Evolutionary conservation across 2,797 vertebrate genomes (phyloP), one percentile per base, ranked within the genome.

Genomic region (Pseudomugil gertrudae): DNA sequence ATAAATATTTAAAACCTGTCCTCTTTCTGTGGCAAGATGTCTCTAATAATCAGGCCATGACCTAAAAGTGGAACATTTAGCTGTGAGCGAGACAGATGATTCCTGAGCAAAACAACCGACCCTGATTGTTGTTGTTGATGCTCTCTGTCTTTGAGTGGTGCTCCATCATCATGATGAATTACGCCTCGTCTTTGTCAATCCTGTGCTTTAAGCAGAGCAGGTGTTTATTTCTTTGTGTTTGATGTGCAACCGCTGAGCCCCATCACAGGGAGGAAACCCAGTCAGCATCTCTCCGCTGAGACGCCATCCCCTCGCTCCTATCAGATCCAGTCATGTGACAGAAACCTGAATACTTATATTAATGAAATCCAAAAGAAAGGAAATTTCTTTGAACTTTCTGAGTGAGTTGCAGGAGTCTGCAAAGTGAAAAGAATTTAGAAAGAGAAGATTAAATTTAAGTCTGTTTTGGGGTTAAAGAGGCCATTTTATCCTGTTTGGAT

Each of bases 81-180:
- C 55, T 55, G n/a, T 32, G 30, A 62, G 38, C 50, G 52, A 74
- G 51, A 70, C 63, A 48, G 52, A 66, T 57, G 70, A 72, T 77
- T 60, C 14, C 67, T 55, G 61, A 67, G 64, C 58, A 48, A 66
- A 81, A 84, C 76, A 80, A 79, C 2, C 57, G 50, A 65, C 45
- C 27, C 61, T 38, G 57, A 64, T 83, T 72, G 74, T 72, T 74
- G 64, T 57, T 73, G 70, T 11, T 32, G 35, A 69, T 73, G 67
- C 65, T 83, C 55, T 32, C 60, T 71, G 72, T 76, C 52, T 32
- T 62, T 52, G 69, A 78, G 66, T 58, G 74, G 61, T 72, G 61
- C 71, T 84, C 72, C 74, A 59, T 89, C 81, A 82, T 58, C 47
- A 17, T 84, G 79, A 88, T 86, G 68, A 88, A 88, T 82, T 63